Base-by-base conservation (phyloP, 2,113 vertebrate genomes). In the Copsychus sechellarum region DNA sequence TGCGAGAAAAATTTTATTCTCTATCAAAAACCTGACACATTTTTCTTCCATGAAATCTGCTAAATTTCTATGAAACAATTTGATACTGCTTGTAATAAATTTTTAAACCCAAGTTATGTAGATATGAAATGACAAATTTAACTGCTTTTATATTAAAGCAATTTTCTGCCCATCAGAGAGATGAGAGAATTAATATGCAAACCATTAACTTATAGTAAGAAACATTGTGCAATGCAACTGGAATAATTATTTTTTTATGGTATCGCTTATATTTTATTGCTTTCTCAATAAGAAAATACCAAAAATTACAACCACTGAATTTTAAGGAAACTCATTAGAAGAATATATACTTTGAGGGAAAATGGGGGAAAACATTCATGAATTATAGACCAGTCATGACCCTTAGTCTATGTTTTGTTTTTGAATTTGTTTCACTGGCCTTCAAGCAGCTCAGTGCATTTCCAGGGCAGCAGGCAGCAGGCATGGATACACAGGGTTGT, bases 101-200 rank as follows among this genome's bases (percentile, higher is more conserved):
- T 94, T 88, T 64, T 71, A 86, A 67, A 74, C 54, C 72, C 93
- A 94, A 95, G 62, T 51, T 86, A 47, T 96, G 56, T 77, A 86
- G 88, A 97, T 92, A 94, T 61, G 95, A 98, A 97, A 96, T 95
- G 95, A 97, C 91, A 98, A 94, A 96, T 86, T 95, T 96, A 96
- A 97, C 87, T 94, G 88, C 94, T 96, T 96, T 97, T 96, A 95
- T 96, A 96, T 97, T 97, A 97, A 97, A 95, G 64, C 47, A 96
- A 96, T 97, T 97, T 98, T 97, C 84, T 97, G 84, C 81, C 96
- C 76, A 98, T 97, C 95, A 96, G 69, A 97, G 29, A 97, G 50
- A 97, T 92, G 92, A 96, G 72, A 93, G 97, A 97, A 97, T 97
- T 97, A 97, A 97, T 94, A 97, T 94, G 90, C 93, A 97, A 97